Percentiles rank a stretch among this genome's conserved stretches.
phyloP scores from a whole-genome alignment of 2,113 vertebrate species.

The Dicrurus megarhynchus region DNA sequence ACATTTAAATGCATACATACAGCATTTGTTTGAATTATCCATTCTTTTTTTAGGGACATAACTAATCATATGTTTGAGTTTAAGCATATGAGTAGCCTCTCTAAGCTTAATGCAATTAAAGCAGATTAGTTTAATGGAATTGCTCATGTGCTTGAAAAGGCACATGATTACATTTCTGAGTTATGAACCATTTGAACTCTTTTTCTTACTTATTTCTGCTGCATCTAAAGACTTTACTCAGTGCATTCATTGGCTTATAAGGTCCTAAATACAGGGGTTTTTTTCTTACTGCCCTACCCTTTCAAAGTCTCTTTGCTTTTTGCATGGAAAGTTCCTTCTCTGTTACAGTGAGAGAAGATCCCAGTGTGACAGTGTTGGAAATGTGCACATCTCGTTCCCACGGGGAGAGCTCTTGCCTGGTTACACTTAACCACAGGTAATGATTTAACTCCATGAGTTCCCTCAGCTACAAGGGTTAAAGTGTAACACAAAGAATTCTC shows the following conservation, averaged over 20 bases:
- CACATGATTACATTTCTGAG: conserved; percentile 20
- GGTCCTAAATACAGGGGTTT: not conserved
- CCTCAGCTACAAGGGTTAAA: not conserved
- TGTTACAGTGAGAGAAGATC: not conserved
- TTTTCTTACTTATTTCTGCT: not conserved
- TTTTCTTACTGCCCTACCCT: not conserved
- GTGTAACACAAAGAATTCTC: accelerated
- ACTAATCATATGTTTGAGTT: not conserved
- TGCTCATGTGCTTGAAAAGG: conserved; percentile 24
- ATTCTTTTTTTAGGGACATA: not conserved
- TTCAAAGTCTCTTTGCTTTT: not conserved
- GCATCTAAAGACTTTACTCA: not conserved
- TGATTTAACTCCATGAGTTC: accelerated
- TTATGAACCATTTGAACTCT: not conserved
- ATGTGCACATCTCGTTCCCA: accelerated
- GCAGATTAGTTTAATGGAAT: conserved; percentile 43
- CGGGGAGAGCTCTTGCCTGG: not conserved
- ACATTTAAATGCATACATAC: not conserved
- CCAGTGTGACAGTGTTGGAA: not conserved
- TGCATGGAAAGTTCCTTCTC: not conserved
- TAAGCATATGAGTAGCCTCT: not conserved
- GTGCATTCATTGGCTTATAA: not conserved
- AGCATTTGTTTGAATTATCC: not conserved
- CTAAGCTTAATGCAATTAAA: conserved; percentile 34
- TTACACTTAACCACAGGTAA: not conserved